Evolutionary conservation across 1,140 invertebrate genomes (phyloP), one percentile per base, ranked within the genome.

Genomic region (Drosophila yakuba): DNA sequence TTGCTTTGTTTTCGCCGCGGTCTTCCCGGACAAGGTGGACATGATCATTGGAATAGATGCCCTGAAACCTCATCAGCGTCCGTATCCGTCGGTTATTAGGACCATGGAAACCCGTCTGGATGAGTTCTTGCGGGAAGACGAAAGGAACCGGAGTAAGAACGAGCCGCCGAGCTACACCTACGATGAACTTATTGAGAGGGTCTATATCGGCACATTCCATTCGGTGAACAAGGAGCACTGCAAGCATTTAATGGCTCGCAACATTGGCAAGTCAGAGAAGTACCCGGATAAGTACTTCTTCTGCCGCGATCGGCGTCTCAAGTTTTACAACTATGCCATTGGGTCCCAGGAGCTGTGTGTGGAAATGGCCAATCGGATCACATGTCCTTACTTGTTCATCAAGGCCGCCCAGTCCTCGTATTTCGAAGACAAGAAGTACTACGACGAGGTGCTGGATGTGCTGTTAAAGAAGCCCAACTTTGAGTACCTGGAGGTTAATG

Each of bases 1-100:
- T 17, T 91, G 84, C 17, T 95, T 95, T 79, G 91, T 93, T 12
- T 96, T 94, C 76, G 93, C 94, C 0, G 92, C 93, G 20, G 66
- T 94, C 1, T 96, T 94, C 80, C 95, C 95, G 2, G 92, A 95
- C 6, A 93, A 94, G 23, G 93, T 95, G 0, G 94, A 96, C 52
- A 95, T 94, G 80, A 93, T 94, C 20, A 93, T 96, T 57, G 94
- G 93, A 11, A 90, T 96, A 12, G 96, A 96, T 89, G 93, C 93
- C 55, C 80, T 95, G 23, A 94, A 95, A 69, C 93, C 93, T 6
- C 93, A 94, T 43, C 93, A 94, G 17, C 71, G 89, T 1, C 58
- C 80, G 10, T 69, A 80, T 38, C 74, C 84, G 0, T 76, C 76
- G 12, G 69, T 93, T 12, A 63, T 90, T 14, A 50, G 88, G 4